These are phyloP conservation scores for Seriola quinqueradiata DNA, from an alignment of 2,113 vertebrate genomes.

Conservation along the genomic window DNA sequence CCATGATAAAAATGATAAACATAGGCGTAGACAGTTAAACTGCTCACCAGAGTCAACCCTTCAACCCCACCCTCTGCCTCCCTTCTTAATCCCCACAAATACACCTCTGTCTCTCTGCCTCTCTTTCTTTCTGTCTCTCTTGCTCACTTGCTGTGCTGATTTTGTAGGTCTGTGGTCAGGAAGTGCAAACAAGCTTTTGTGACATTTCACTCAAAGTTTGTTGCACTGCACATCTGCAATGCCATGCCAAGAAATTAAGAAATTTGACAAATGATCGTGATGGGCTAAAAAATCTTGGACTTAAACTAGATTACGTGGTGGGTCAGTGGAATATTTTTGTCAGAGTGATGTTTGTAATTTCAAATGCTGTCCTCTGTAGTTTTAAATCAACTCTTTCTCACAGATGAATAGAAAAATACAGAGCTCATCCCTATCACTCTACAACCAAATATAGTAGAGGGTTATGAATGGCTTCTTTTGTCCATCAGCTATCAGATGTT, in stretches of 20 bases:
- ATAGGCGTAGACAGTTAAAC: constrained; percentile 46
- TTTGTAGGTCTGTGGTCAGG: constrained; percentile 76
- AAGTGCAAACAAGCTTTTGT: constrained; percentile 72
- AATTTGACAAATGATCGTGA: constrained; percentile 10
- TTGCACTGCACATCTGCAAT: constrained; percentile 65
- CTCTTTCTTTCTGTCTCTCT: constrained; percentile 30
- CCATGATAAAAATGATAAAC: constrained; percentile 60
- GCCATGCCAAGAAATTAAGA: neutral
- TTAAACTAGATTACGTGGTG: constrained; percentile 48
- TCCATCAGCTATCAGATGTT: constrained; percentile 14
- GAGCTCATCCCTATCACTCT: neutral
- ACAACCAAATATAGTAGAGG: constrained; percentile 1
- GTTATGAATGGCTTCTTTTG: constrained; percentile 50
- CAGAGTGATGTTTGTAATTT: neutral
- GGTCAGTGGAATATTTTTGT: constrained; percentile 27
- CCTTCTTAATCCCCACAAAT: constrained; percentile 24
- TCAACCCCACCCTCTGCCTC: constrained; percentile 49
- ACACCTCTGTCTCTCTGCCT: constrained; percentile 21
- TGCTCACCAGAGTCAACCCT: constrained; percentile 30
- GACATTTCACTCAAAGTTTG: constrained; percentile 58
- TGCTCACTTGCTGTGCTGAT: constrained; percentile 54
- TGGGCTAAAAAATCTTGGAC: neutral
- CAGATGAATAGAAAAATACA: neutral
- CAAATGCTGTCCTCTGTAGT: neutral
- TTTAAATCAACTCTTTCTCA: neutral